Percentiles rank a stretch among this genome's conserved stretches.
Conservation (phyloP, 2,888 invertebrate genomes). For the Nezara viridula region DNA sequence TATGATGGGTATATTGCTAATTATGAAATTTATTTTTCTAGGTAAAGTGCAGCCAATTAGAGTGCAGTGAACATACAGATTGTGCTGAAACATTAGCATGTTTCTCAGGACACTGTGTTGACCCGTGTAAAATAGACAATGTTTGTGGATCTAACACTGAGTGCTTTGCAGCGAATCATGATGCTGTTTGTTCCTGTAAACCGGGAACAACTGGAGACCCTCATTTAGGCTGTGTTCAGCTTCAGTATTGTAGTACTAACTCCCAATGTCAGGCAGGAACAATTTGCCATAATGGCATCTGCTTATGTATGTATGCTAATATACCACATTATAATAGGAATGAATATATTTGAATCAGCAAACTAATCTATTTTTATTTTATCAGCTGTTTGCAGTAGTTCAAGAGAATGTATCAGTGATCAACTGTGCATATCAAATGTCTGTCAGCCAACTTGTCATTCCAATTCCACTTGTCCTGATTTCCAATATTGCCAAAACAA, state of each 20-base stretch:
- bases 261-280: conserved; percentile 87
- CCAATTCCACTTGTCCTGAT: conserved; percentile 86
- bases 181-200: conserved; percentile 86
- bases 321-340: neutral
- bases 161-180: conserved; percentile 83
- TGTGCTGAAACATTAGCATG: conserved; percentile 80
- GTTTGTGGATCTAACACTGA: conserved; percentile 87
- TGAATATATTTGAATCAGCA: neutral
- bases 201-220: conserved; percentile 90
- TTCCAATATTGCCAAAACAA: conserved; percentile 87
- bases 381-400: conserved; percentile 81
- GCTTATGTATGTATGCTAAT: conserved; percentile 74
- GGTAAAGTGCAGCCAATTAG: conserved; percentile 79
- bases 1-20: too few species aligned
- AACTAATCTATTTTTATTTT: conserved; percentile 64
- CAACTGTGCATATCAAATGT: conserved; percentile 88
- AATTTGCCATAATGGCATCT: conserved; percentile 86
- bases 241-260: conserved; percentile 87
- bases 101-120: conserved; percentile 82
- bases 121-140: conserved; percentile 85
- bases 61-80: conserved; percentile 84
- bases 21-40: conserved; percentile 62
- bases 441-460: conserved; percentile 87
- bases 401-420: conserved; percentile 87
- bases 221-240: conserved; percentile 84